These are phyloP conservation scores for Diadegma fenestrale DNA, from an alignment of 2,888 invertebrate genomes.

Conservation along the genomic window DNA sequence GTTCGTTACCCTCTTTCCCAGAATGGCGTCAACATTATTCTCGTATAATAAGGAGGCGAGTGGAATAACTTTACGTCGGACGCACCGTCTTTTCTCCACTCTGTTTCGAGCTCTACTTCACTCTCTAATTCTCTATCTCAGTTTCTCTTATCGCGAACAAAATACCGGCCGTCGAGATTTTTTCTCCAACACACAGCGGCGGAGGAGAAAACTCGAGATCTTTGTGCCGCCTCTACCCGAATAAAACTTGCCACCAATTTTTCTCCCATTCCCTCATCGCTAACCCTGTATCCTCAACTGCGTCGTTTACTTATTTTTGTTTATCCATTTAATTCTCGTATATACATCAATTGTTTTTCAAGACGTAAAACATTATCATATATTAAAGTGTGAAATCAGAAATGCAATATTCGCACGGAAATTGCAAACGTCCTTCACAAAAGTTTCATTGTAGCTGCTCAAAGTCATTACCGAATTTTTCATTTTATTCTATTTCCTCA, in stretches of 20 bases:
- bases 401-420: background rate
- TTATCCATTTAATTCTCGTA: constrained; percentile 8
- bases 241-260: constrained; percentile 71
- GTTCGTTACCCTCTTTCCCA: constrained; percentile 78
- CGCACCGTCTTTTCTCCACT: constrained; percentile 67
- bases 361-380: constrained; percentile 46
- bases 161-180: constrained; percentile 71
- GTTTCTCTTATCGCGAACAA: constrained; percentile 71
- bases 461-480: background rate
- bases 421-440: background rate
- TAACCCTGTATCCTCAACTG: constrained; percentile 2
- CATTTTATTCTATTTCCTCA: background rate
- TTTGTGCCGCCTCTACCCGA: constrained; percentile 74
- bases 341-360: constrained; percentile 20
- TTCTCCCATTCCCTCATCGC: constrained; percentile 14
- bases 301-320: constrained; percentile 38
- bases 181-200: constrained; percentile 58
- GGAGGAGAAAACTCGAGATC: constrained; percentile 60
- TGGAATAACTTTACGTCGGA: constrained; percentile 76
- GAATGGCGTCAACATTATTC: constrained; percentile 79
- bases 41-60: constrained; percentile 78
- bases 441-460: background rate
- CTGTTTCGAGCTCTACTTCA: constrained; percentile 28
- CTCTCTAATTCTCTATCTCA: constrained; percentile 61
- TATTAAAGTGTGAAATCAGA: constrained; percentile 14